Evolutionary conservation across 1,140 invertebrate genomes (phyloP), one percentile per base, ranked within the genome.

Genomic region (Tetramorium alpestre): DNA sequence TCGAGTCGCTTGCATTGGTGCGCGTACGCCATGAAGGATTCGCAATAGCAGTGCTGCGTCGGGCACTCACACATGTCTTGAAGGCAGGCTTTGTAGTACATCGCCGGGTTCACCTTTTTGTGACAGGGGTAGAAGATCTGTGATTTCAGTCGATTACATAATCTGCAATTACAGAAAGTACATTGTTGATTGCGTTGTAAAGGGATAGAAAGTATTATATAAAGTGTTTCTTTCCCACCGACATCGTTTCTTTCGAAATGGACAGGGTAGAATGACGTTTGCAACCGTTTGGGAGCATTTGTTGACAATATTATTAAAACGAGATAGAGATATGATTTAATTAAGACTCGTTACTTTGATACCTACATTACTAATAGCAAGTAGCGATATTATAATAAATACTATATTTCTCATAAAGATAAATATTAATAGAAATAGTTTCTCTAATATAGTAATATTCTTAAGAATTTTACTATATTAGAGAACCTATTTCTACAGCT

Each of bases 1-100:
- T 98, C 98, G 10, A 98, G 93, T 6, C 98, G 96, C 64, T 97
- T 96, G 94, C 98, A 99, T 93, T 98, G 98, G 86, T 98, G 97
- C 4, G 97, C 97, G 93, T 99, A 99, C 0, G 98, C 98, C 76
- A 97, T 97, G 87, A 99, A 97, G 67, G 98, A 97, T 91, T 99
- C 98, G 94, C 98, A 99, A 93, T 98, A 98, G 92, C 98, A 99
- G 81, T 96, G 96, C 54, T 96, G 95, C n/a, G 96, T 96, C 1
- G 97, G 97, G 95, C 98, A 99, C 92, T 98, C 98, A 94, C 98
- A 99, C 95, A 99, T 98, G 94, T 99, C 98, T 92, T 98, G 96
- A 82, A 97, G 96, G 94, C 98, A 99, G 0, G 98, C 97, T 94
- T 97, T 97, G 91, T 97, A 97, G 93, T 98, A 99, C 93, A 98